These are phyloP conservation scores for Hoplostethus atlanticus DNA, from an alignment of 2,797 vertebrate species.

Conservation along the genomic window DNA sequence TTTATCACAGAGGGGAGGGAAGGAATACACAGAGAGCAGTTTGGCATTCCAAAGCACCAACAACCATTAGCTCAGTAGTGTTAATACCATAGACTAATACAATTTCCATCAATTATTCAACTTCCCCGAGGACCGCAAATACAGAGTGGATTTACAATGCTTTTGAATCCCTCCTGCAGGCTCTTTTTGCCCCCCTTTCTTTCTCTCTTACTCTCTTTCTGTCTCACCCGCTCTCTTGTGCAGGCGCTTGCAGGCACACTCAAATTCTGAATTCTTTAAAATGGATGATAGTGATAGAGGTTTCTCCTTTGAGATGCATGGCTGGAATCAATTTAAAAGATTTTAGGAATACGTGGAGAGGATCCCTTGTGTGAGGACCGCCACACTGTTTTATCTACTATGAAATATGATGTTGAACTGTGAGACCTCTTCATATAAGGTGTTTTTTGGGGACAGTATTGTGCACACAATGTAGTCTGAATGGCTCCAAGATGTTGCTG, in stretches of 20 bases:
- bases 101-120: slow-evolving; percentile 71
- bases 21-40: slow-evolving; percentile 21
- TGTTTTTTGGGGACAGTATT: slow-evolving; percentile 60
- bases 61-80: slow-evolving; percentile 50
- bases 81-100: slow-evolving; percentile 65
- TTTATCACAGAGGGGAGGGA: slow-evolving; percentile 12
- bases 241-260: not conserved
- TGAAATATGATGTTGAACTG: not conserved
- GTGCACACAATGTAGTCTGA: slow-evolving; percentile 41
- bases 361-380: not conserved
- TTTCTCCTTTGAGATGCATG: slow-evolving; percentile 4
- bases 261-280: slow-evolving; percentile 1
- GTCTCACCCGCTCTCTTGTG: not conserved
- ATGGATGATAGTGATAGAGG: not conserved
- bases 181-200: slow-evolving; percentile 28
- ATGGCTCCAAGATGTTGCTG: slow-evolving; percentile 25
- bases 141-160: slow-evolving; percentile 65
- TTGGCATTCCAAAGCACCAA: slow-evolving; percentile 50
- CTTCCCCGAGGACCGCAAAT: slow-evolving; percentile 48
- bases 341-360: not conserved
- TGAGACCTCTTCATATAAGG: not conserved
- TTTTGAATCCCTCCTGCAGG: slow-evolving; percentile 38
- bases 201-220: slow-evolving; percentile 22
- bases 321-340: not conserved
- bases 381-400: not conserved